phyloP scores from a whole-genome alignment of 2,888 invertebrate genomes.

The Piscicola geometra region DNA sequence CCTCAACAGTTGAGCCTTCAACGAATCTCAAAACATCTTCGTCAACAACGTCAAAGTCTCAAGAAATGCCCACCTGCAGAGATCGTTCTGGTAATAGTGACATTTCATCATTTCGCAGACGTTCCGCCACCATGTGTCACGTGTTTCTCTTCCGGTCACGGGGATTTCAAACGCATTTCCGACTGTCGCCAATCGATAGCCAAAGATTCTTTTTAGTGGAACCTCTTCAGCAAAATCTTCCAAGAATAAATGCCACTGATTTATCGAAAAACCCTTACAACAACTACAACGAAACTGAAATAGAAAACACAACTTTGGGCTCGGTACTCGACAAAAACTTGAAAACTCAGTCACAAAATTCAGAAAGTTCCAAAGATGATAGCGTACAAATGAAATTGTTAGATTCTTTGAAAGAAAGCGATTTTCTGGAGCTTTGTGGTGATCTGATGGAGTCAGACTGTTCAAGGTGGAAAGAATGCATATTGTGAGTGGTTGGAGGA shows the following conservation, averaged over 20 bases:
- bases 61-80: slow-evolving; percentile 3
- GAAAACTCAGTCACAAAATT: too few relatives aligned
- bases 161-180: not conserved
- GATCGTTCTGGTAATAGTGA: slow-evolving; percentile 31
- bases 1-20: too few relatives aligned
- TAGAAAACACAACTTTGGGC: too few relatives aligned
- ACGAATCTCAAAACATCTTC: too few relatives aligned
- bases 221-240: not conserved
- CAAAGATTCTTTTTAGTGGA: not conserved
- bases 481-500: slow-evolving; percentile 8
- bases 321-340: too few relatives aligned
- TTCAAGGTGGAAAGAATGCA: slow-evolving; percentile 22
- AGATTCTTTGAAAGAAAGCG: slow-evolving; percentile 10
- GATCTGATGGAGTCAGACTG: not conserved
- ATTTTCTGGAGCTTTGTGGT: not conserved
- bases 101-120: slow-evolving; percentile 7
- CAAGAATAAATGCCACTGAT: too few relatives aligned
- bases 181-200: too few relatives aligned
- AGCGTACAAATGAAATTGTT: not conserved
- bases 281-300: not conserved
- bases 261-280: too few relatives aligned
- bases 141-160: slow-evolving; percentile 30
- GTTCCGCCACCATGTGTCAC: slow-evolving; percentile 36
- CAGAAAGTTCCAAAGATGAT: not conserved
- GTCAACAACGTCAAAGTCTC: too few relatives aligned